Evolutionary conservation across 1,140 invertebrate genomes (phyloP), one percentile per base, ranked within the genome.

Genomic region (Trissolcus basalis): DNA sequence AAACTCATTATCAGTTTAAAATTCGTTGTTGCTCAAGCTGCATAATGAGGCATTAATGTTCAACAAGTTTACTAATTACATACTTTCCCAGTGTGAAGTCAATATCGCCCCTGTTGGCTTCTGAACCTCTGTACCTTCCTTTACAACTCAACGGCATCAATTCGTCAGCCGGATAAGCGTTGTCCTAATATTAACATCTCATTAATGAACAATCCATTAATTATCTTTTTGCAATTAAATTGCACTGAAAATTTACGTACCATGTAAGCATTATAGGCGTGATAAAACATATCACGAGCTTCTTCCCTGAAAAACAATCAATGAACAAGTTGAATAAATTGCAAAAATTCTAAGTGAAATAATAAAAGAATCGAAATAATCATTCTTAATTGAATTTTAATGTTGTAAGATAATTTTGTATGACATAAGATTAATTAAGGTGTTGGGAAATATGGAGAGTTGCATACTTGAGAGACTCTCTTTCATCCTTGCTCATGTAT

Each of bases 91-190:
- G 89, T 41, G 93, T 92, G 87, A 98, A 97, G 89, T 99, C 97
- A 88, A 99, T 95, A 85, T 99, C 97, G 7, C 98, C 98, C 65
- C 98, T 90, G 58, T 94, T 94, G 11, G 95, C 92, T 59, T 96
- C 95, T 15, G 94, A 90, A 5, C 94, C 95, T 78, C 97, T 89
- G 86, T 93, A 98, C 54, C 98, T 89, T 39, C 97, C 97, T 83
- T 95, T 93, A 87, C 98, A 99, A 84, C 94, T 97, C 16, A 99
- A 89, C 1, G 98, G 98, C 97, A 99, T 98, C 45, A 99, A 89
- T 89, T 99, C 98, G 91, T 99, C 98, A 19, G 97, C 97, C 63
- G 98, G 98, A 90, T 96, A 99, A 12, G 98, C 98, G 91, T 98
- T 95, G 75, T 95, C 92, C 90, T 91, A 74, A 6, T 85, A 13